Base-by-base conservation (phyloP, 2,888 invertebrate genomes). In the Diarsia rubi region DNA sequence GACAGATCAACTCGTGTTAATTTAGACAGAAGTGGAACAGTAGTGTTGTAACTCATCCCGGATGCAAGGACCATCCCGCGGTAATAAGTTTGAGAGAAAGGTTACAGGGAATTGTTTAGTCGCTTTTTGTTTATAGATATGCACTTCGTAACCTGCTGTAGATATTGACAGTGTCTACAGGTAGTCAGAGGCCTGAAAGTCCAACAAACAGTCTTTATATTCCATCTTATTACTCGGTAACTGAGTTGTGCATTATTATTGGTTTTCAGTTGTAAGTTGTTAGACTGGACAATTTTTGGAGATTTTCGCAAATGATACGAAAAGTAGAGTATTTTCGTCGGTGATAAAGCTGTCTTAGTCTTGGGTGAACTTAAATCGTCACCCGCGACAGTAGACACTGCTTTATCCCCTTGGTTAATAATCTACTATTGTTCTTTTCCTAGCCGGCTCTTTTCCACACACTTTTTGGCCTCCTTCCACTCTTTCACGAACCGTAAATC, bases 1-100 rank as follows among this genome's bases (percentile, higher is more conserved):
- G 88, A 73, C 60, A 73, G 79, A 91, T 88, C 89, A 89, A 86
- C 87, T 87, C 81, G 82, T 83, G 89, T 89, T 91, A 88, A 91
- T 90, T 90, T 89, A 87, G 85, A 88, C 87, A 86, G 88, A 92
- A 91, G 86, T 91, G 81, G 92, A 90, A 77, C 90, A 88, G 89
- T 84, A 78, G 81, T 81, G 78, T 69, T 79, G 83, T 73, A 64
- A 83, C 67, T 24, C 69, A 79, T 88, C 86, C 82, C 79, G 72
- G 66, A 49, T 68, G 64, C 5, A 19, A 52, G 54, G 14, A 49
- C 42, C n/a, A 44, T 64, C 24, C 37, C 54, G 65, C 21, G 27
- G 37, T 67, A 31, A 66, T 37, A 6, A 31, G 31, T n/a, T 47
- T 60, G 75, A 27, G 57, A 59, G 19, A 31, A 59, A 59, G 59